Conservation (phyloP, 2,113 vertebrate genomes). For the Bubo scandiacus region DNA sequence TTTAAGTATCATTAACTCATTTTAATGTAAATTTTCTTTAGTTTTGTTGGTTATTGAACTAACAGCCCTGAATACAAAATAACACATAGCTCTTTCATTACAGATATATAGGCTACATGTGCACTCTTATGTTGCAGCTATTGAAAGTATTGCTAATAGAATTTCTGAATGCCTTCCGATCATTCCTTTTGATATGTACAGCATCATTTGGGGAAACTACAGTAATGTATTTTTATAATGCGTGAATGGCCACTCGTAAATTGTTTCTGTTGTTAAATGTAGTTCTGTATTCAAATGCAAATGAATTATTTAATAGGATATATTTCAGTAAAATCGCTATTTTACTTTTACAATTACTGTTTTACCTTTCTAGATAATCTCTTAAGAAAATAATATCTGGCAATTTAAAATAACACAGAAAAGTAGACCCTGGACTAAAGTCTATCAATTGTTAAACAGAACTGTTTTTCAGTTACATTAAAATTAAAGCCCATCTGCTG, state of each 20-base stretch:
- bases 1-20: not conserved
- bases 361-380: not conserved
- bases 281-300: constrained; percentile 4
- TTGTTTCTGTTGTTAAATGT: constrained; percentile 26
- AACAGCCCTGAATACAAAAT: not conserved
- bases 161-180: constrained; percentile 24
- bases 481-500: not conserved
- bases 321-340: not conserved
- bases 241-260: constrained; percentile 2
- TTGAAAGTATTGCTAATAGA: constrained; percentile 19
- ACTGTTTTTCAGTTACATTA: not conserved
- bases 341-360: constrained; percentile 18
- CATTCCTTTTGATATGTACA: not conserved
- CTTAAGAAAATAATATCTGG: not conserved
- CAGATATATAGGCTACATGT: not conserved
- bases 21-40: constrained; percentile 30
- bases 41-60: not conserved
- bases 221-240: not conserved
- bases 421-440: not conserved
- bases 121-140: not conserved
- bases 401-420: not conserved
- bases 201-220: not conserved
- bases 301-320: constrained; percentile 21
- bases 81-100: not conserved
- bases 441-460: not conserved